Percentiles rank a stretch among this genome's conserved stretches.
phyloP scores from a whole-genome alignment of 1,140 invertebrate genomes.

The Calosoma granatense region DNA sequence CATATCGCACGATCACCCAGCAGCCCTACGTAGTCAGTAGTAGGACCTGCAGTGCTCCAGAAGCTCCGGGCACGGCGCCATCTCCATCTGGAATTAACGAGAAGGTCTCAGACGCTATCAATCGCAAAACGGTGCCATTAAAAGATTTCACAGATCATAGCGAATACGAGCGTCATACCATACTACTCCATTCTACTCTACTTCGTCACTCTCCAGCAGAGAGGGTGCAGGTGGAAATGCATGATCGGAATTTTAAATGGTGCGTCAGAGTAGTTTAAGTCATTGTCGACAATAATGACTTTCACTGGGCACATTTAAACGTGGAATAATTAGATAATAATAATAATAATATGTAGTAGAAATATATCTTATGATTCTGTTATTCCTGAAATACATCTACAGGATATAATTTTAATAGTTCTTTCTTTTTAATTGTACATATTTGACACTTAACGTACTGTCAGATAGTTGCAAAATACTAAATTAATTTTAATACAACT shows the following conservation, averaged over 20 bases:
- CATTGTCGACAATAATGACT: background rate
- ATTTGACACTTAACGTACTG: too few species aligned
- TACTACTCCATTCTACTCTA: background rate
- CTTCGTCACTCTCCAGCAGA: too few species aligned
- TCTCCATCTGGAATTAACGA: constrained; percentile 3
- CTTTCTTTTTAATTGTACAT: too few species aligned
- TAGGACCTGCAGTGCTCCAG: background rate
- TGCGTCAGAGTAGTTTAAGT: background rate
- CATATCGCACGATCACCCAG: background rate
- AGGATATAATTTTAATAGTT: too few species aligned
- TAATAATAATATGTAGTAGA: too few species aligned
- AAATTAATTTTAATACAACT: too few species aligned
- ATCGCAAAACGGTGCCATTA: background rate
- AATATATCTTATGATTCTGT: too few species aligned
- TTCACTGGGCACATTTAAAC: too few species aligned
- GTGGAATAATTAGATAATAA: too few species aligned
- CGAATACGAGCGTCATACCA: background rate
- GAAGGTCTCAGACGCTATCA: background rate
- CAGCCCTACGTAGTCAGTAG: background rate
- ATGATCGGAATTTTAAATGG: background rate
- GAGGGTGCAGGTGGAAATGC: too few species aligned
- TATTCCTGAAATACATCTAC: too few species aligned
- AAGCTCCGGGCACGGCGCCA: background rate
- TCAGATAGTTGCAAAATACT: too few species aligned
- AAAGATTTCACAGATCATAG: constrained; percentile 2